Base-by-base conservation (phyloP, 2,113 vertebrate genomes). In the Tyrannus savana region DNA sequence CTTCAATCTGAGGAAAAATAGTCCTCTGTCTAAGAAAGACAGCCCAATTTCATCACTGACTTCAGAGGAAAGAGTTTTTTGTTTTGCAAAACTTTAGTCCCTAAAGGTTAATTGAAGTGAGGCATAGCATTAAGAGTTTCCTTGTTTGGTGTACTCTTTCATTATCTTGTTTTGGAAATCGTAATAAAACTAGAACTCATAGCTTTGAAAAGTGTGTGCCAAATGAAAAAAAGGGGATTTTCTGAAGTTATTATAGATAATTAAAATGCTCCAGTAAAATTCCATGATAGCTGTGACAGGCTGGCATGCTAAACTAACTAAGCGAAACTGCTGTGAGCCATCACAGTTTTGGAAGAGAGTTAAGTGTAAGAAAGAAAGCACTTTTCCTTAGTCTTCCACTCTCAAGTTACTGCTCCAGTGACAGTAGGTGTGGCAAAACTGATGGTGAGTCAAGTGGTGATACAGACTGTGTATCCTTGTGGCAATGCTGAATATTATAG, bases 141-240 rank as follows among this genome's bases (percentile, higher is more conserved):
- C 35, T 33, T 44, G 35, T 87, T 80, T 84, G 59, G 35, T 90
- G 28, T 50, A 33, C 28, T 59, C 18, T 78, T 71, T 55, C 13
- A 28, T 69, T 87, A 68, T 56, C 60, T 90, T 90, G n/a, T 64
- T 85, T 84, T 72, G 68, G 60, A 76, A 88, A 74, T 59, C 1
- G 0, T 28, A 77, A 53, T 41, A 50, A 90, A 90, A 84, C 35
- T 44, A 74, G 55, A 93, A 41, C 55, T 68, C 50, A 33, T 24
- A 77, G 75, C 87, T 78, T 52, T 69, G 41, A 96, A 87, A 80
- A 92, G 53, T 64, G 59, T 84, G 55, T 87, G 69, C 78, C 59
- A 93, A 92, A 73, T 55, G 44, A 64, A 78, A 87, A 92, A 93
- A 93, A 69, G 7, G 44, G 37, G 56, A 80, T 92, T 90, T 94